Evolutionary conservation across 1,140 invertebrate genomes (phyloP), one percentile per base, ranked within the genome.

Genomic region (Hylaeus volcanicus): DNA sequence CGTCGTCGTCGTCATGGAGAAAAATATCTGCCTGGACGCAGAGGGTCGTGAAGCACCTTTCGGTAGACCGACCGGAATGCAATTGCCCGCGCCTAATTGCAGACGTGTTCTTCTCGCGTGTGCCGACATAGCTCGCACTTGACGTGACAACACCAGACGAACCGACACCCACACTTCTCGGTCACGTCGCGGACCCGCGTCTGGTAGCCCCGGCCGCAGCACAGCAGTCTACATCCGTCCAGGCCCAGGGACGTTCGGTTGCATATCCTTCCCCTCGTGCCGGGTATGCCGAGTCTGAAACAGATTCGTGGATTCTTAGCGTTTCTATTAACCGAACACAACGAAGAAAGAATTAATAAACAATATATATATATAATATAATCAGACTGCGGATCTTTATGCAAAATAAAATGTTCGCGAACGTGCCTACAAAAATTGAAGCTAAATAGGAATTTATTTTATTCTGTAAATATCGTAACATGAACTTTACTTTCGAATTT

Each of bases 121-220:
- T 96, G 96, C 73, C 95, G 95, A 91, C 98, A 98, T 63, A 96
- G 94, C 87, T 98, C 96, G 93, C 98, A 99, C 85, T 97, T 95
- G 0, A 99, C 97, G 78, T 96, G 94, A 92, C 98, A 99, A 93
- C 98, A 99, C 98, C 98, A 98, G 56, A 98, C 96, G 90, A 99
- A 98, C 87, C 96, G 95, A 93, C 98, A 99, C 86, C 97, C 96
- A 94, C 98, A 99, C 92, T 98, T 98, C 91, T 98, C 97, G 80
- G 96, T 96, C 74, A 98, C 96, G 84, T 98, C 96, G 68, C 96
- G 94, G 0, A 98, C 95, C 65, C 96, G 94, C 2, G 98, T 98
- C 92, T 98, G 97, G 93, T 98, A 98, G 12, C 98, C 98, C 71
- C 98, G 95, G 8, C 98, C 98, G 91, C 98, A 98, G 93, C 97